phyloP scores from a whole-genome alignment of 2,797 vertebrate species.

The Heterohyrax brucei region DNA sequence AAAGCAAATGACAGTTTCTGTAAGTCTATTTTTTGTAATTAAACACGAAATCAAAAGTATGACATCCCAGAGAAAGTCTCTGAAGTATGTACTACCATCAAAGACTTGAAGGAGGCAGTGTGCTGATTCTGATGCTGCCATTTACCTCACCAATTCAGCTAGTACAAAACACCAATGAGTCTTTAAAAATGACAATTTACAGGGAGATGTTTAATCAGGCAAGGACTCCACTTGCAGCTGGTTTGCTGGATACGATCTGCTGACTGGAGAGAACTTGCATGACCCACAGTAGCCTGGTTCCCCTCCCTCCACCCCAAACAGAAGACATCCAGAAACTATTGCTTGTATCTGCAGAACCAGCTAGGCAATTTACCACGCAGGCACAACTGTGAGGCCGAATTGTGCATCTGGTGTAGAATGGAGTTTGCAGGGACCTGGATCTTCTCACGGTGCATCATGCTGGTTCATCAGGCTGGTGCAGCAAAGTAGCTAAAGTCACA shows the following conservation, averaged over 20 bases:
- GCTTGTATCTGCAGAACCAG: neutral
- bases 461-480: neutral
- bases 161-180: neutral
- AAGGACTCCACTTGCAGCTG: neutral
- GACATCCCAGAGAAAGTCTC: neutral
- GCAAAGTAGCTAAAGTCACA: neutral
- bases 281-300: neutral
- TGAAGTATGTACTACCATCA: neutral
- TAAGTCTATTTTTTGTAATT: neutral
- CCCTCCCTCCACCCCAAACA: neutral
- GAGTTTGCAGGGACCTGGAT: slow-evolving; percentile 1
- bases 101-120: neutral
- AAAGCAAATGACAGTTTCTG: slow-evolving; percentile 8
- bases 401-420: neutral
- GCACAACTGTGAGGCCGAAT: neutral
- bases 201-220: slow-evolving; percentile 3
- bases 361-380: neutral
- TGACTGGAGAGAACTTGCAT: slow-evolving; percentile 7
- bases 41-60: slow-evolving; percentile 21
- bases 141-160: neutral
- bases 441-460: neutral
- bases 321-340: neutral
- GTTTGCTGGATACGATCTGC: slow-evolving; percentile 23
- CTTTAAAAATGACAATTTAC: neutral
- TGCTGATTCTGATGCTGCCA: neutral